These are phyloP conservation scores for Ceriagrion tenellum DNA, from an alignment of 2,888 invertebrate genomes.

Conservation along the genomic window DNA sequence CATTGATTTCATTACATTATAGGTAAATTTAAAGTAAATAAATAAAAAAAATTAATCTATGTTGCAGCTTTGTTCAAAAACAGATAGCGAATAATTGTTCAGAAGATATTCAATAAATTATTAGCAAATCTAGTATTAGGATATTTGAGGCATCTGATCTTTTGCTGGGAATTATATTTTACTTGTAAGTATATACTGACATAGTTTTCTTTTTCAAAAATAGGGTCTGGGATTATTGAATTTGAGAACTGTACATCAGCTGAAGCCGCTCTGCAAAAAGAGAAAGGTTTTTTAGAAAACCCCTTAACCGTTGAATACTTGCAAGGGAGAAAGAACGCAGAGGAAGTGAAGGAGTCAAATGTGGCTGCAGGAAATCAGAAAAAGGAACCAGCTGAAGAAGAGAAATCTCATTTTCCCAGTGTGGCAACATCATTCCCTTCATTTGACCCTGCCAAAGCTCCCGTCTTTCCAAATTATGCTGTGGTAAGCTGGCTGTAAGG, in stretches of 20 bases:
- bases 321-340: conserved; percentile 79
- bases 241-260: conserved; percentile 47
- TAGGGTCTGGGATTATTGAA: conserved; percentile 51
- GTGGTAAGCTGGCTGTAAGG: conserved; percentile 11
- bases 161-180: no score
- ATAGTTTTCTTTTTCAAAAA: not conserved
- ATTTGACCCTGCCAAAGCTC: conserved; percentile 21
- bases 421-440: conserved; percentile 13
- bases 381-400: not conserved
- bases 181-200: not conserved
- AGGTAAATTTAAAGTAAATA: no score
- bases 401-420: not conserved
- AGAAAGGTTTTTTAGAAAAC: conserved; percentile 84
- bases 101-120: no score
- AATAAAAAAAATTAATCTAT: no score
- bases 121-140: no score
- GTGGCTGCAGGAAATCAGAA: not conserved
- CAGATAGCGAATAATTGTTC: no score
- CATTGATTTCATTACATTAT: no score
- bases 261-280: conserved; percentile 80
- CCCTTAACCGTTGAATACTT: conserved; percentile 88
- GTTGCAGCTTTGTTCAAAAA: no score
- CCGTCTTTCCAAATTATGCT: not conserved
- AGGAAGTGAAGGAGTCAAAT: conserved; percentile 69
- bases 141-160: no score